phyloP scores from a whole-genome alignment of 2,888 invertebrate genomes.

The Pristionchus japonicus region DNA sequence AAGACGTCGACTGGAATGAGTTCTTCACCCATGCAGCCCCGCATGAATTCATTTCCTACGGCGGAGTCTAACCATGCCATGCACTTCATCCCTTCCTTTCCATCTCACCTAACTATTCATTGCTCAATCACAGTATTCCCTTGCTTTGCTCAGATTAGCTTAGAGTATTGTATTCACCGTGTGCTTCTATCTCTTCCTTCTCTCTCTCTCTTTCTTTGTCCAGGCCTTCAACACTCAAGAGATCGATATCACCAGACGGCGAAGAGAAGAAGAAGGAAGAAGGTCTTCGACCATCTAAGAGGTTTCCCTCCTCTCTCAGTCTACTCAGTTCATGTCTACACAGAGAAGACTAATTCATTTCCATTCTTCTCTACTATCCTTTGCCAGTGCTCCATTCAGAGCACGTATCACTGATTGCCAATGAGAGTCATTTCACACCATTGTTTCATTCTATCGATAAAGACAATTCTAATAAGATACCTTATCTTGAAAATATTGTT shows the following conservation, averaged over 20 bases:
- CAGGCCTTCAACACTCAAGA: conserved; percentile 42
- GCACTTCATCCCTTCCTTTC: background rate
- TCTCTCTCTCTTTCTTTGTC: conserved; percentile 1
- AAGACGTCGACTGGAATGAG: conserved; percentile 73
- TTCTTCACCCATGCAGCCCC: conserved; percentile 68
- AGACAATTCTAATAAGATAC: background rate
- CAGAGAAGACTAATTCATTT: conserved; percentile 42
- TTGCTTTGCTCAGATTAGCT: background rate
- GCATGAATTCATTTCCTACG: conserved; percentile 71
- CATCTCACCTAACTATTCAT: conserved; percentile 27
- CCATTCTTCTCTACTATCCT: conserved; percentile 25
- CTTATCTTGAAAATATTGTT: too few relatives aligned
- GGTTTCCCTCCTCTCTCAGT: conserved; percentile 36
- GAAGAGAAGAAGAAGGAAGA: conserved; percentile 44
- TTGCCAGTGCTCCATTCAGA: conserved; percentile 10
- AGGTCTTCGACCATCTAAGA: background rate
- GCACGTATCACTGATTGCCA: conserved; percentile 28
- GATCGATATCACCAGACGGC: conserved; percentile 43
- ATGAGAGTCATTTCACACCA: conserved; percentile 10
- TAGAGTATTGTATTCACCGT: conserved; percentile 3
- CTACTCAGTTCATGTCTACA: conserved; percentile 44
- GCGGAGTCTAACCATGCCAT: conserved; percentile 58
- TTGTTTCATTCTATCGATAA: background rate
- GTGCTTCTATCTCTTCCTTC: background rate
- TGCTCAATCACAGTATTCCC: conserved; percentile 32